phyloP scores from a whole-genome alignment of 2,113 vertebrate species.

The Paralichthys olivaceus region DNA sequence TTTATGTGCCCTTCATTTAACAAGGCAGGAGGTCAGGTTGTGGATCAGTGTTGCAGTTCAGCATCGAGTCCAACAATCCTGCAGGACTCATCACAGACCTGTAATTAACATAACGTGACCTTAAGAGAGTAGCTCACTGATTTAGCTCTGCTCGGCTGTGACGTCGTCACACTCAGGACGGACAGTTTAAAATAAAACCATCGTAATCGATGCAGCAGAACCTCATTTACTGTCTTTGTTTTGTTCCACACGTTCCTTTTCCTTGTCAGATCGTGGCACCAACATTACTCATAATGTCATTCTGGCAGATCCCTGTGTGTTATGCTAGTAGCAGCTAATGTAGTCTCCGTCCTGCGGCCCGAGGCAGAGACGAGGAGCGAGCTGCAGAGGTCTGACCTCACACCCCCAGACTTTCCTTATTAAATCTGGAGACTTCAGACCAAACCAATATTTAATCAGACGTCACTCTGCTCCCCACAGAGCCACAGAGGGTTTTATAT shows the following conservation, averaged over 20 bases:
- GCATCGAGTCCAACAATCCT: too few relatives aligned
- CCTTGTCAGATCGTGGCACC: not conserved
- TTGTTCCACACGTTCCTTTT: not conserved
- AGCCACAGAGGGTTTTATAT: not conserved
- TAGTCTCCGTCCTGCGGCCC: not conserved
- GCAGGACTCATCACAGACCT: too few relatives aligned
- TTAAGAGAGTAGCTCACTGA: not conserved
- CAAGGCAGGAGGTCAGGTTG: too few relatives aligned
- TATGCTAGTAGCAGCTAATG: not conserved
- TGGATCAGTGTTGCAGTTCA: too few relatives aligned
- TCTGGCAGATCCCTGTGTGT: not conserved
- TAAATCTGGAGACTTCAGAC: not conserved
- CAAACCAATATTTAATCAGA: not conserved
- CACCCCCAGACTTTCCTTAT: not conserved
- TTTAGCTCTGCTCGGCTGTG: not conserved
- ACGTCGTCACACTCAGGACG: not conserved
- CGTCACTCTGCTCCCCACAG: not conserved
- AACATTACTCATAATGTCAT: not conserved
- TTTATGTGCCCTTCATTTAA: too few relatives aligned
- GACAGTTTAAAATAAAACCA: not conserved
- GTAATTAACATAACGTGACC: not conserved
- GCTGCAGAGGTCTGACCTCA: not conserved
- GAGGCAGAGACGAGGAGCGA: not conserved
- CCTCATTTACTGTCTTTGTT: not conserved
- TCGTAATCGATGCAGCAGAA: not conserved